These are phyloP conservation scores for Hyposoter dolosus DNA, from an alignment of 2,888 invertebrate species.

Conservation along the genomic window DNA sequence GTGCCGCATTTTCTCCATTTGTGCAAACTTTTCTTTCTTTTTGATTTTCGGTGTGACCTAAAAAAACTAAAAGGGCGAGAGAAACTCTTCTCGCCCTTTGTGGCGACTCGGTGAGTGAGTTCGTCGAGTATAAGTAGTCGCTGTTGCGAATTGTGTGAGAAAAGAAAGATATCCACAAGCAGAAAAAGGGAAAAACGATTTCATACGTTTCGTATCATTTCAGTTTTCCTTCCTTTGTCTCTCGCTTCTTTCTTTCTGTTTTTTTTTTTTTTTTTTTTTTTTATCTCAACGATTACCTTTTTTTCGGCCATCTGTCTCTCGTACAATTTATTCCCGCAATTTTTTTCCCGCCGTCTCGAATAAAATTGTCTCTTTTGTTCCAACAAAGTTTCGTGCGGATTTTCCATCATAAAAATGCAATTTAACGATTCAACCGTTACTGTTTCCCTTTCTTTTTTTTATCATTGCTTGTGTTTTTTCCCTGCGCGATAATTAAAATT, in stretches of 20 bases:
- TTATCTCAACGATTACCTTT: conserved; percentile 38
- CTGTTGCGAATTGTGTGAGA: conserved; percentile 8
- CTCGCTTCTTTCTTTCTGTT: background rate
- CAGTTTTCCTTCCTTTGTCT: background rate
- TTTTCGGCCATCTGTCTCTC: background rate
- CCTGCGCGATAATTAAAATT: background rate
- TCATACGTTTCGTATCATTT: conserved; percentile 16
- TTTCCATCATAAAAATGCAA: conserved; percentile 25
- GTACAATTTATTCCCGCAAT: conserved; percentile 23
- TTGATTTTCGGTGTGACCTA: background rate
- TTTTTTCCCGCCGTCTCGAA: conserved; percentile 29
- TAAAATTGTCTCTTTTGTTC: conserved; percentile 36
- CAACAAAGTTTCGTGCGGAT: conserved; percentile 36
- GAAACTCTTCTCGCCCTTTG: background rate
- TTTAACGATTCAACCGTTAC: conserved; percentile 20
- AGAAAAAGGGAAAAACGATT: background rate
- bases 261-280: conserved; percentile 16
- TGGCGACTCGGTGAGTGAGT: conserved; percentile 1
- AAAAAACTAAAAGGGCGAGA: conserved; percentile 1
- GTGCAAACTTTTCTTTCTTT: background rate
- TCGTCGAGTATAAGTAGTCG: conserved; percentile 8
- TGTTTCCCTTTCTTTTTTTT: background rate
- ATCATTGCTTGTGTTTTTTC: background rate
- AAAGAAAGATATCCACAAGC: background rate
- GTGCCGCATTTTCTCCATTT: background rate